These are phyloP conservation scores for Pionites leucogaster DNA, from an alignment of 2,113 vertebrate genomes.

Conservation along the genomic window DNA sequence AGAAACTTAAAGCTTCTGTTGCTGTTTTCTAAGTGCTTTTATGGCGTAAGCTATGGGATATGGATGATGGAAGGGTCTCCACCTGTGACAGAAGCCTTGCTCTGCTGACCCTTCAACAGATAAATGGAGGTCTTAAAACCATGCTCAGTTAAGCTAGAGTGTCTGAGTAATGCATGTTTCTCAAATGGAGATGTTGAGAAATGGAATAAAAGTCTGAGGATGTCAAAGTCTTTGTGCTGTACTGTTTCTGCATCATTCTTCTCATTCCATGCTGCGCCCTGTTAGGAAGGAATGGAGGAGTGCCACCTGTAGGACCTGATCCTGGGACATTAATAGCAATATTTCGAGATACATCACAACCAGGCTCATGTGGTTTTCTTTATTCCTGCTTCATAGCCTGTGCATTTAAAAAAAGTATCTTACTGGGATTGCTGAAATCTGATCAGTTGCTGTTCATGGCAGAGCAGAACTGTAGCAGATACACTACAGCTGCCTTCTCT, in stretches of 20 bases:
- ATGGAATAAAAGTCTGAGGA: not conserved
- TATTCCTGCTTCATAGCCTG: not conserved
- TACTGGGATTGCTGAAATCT: not conserved
- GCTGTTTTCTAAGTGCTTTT: not conserved
- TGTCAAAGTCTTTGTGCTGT: fast-evolving
- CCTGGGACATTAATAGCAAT: not conserved
- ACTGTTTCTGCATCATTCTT: not conserved
- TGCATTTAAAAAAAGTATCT: not conserved
- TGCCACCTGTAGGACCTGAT: not conserved
- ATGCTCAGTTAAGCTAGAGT: not conserved
- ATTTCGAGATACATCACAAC: not conserved
- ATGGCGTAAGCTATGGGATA: not conserved
- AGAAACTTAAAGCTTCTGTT: not conserved
- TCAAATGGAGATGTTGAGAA: not conserved
- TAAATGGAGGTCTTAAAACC: not conserved
- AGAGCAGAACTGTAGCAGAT: not conserved
- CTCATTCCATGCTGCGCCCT: not conserved
- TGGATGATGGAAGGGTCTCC: not conserved
- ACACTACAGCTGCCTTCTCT: not conserved
- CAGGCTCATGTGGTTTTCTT: not conserved
- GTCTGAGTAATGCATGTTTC: not conserved
- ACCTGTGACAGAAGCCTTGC: not conserved
- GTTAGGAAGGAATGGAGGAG: not conserved
- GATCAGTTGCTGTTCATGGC: fast-evolving
- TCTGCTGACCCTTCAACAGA: not conserved